A percentile compares a stretch with the other conserved stretches of the same genome.
Conservation (phyloP, 2,888 invertebrate genomes). For the Heliconius ismenius region DNA sequence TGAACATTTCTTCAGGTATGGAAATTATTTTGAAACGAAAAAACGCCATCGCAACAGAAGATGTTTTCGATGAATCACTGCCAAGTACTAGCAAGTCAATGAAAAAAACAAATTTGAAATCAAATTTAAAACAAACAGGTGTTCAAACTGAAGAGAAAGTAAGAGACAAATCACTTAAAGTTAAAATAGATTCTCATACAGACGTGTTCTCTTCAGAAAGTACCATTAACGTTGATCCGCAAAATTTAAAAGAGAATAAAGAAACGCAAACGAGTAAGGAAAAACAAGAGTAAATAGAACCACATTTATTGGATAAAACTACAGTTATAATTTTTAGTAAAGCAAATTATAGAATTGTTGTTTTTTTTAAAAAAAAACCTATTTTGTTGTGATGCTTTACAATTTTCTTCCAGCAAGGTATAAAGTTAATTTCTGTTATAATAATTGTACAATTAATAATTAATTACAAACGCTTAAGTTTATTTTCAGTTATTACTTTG, state of each 20-base stretch:
- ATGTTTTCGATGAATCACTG: constrained; percentile 11
- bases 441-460: too few relatives aligned
- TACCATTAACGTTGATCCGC: constrained; percentile 29
- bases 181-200: constrained; percentile 53
- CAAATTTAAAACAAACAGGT: constrained; percentile 54
- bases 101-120: constrained; percentile 44
- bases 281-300: constrained; percentile 39
- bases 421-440: too few relatives aligned
- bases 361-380: too few relatives aligned
- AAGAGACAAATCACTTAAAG: constrained; percentile 45
- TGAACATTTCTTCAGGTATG: constrained; percentile 49
- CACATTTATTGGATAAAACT: background rate
- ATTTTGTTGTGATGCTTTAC: too few relatives aligned
- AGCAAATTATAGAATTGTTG: too few relatives aligned
- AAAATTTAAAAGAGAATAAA: constrained; percentile 45
- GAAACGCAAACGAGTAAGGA: constrained; percentile 58
- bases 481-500: too few relatives aligned
- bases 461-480: too few relatives aligned
- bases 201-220: constrained; percentile 25
- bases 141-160: constrained; percentile 52
- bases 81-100: constrained; percentile 33
- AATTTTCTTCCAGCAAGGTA: too few relatives aligned
- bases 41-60: constrained; percentile 10
- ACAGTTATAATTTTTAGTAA: background rate
- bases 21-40: constrained; percentile 41